Conservation (phyloP, 2,888 invertebrate genomes). For the Nemurella pictetii region DNA sequence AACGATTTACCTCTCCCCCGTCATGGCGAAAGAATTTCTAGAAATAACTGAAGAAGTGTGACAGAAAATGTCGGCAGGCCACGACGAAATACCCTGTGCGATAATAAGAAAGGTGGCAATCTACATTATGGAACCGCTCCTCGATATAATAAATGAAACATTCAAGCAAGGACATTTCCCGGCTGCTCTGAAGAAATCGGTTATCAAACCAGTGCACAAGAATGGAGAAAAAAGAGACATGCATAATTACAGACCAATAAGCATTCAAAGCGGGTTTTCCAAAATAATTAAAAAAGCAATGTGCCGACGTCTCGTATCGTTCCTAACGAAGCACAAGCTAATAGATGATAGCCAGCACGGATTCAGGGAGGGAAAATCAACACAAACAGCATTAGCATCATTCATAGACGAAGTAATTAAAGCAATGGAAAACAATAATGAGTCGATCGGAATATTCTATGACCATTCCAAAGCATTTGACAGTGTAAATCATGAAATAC, state of each 20-base stretch:
- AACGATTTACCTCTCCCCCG: background rate
- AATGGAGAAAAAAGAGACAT: background rate
- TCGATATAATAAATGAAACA: background rate
- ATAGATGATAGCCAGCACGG: background rate
- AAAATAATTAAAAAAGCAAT: background rate
- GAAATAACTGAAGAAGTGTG: constrained; percentile 11
- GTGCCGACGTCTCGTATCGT: background rate
- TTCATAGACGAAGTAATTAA: background rate
- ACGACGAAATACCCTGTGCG: constrained; percentile 15
- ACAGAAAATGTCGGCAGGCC: constrained; percentile 15
- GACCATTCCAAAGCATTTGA: background rate
- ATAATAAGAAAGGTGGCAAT: background rate
- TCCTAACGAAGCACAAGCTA: background rate
- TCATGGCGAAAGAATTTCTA: background rate
- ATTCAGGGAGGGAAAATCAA: background rate
- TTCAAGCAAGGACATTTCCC: background rate
- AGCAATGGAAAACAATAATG: background rate
- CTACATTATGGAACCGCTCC: background rate
- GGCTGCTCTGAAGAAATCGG: background rate
- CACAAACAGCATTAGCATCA: background rate
- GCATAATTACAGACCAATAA: constrained; percentile 2
- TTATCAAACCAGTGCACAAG: background rate
- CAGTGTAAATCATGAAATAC: background rate
- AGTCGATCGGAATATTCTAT: background rate
- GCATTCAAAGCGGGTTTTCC: background rate